Evolutionary conservation across 1,140 invertebrate species (phyloP).

Genomic region (Gonatopus flavifemur): DNA sequence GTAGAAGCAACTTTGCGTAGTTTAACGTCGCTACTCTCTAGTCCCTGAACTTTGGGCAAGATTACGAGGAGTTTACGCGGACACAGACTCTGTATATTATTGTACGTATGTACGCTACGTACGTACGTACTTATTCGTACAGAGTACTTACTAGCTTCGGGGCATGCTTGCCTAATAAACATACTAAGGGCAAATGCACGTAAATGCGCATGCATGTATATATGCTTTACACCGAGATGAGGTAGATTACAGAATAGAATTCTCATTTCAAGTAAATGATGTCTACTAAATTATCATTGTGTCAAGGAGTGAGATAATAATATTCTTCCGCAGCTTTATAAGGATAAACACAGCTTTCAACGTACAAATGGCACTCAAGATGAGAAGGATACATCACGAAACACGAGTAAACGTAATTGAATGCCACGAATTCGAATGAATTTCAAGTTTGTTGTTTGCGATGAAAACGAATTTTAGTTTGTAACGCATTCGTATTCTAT

Average conservation of each 20-base stretch:
- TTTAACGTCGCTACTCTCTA: slow-evolving; percentile 22
- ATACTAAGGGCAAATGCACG: slow-evolving; percentile 6
- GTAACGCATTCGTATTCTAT: slow-evolving; percentile 3
- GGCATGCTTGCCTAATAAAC: slow-evolving; percentile 24
- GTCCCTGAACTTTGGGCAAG: slow-evolving; percentile 27
- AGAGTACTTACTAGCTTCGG: slow-evolving; percentile 5
- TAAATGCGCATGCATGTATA: not conserved
- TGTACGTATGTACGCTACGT: not conserved
- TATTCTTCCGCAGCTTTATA: too few species aligned
- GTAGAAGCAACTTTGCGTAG: slow-evolving; percentile 21
- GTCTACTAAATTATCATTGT: too few species aligned
- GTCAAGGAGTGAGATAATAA: too few species aligned
- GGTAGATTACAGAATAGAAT: too few species aligned
- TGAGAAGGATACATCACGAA: too few species aligned
- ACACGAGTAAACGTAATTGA: too few species aligned
- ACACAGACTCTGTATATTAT: slow-evolving; percentile 15
- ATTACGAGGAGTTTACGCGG: slow-evolving; percentile 23
- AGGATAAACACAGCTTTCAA: too few species aligned
- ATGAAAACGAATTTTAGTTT: too few species aligned
- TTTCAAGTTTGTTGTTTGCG: slow-evolving; percentile 1
- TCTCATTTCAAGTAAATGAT: too few species aligned
- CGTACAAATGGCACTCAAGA: too few species aligned
- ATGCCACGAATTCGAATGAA: not conserved
- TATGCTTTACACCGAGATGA: too few species aligned
- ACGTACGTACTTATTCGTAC: not conserved